Evolutionary conservation across 2,797 vertebrate genomes (phyloP), one percentile per base, ranked within the genome.

Genomic region (Mustela erminea): DNA sequence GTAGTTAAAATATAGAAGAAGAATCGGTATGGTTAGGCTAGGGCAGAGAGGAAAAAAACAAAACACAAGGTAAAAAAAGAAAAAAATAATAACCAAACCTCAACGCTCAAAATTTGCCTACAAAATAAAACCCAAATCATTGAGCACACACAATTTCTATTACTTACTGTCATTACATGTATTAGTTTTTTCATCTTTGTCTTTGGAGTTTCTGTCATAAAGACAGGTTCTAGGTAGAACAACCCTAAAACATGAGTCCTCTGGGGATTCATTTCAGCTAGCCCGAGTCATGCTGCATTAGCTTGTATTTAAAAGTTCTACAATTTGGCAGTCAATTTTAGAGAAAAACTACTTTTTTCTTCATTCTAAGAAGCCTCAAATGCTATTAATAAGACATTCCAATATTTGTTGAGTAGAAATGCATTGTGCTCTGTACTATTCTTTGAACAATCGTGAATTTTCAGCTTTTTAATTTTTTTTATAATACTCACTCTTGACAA

Each of bases 371-470:
- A 32, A 66, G 2, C 43, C 87, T 80, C 80, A 70, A 97, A 72
- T 86, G 21, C 5, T 80, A 95, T 93, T 46, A 77, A 72, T 88
- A 80, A 93, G 17, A 29, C 75, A 1, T 95, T 93, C 96, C 92
- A 75, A 32, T 95, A 66, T 90, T 95, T 95, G 64, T 84, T 85
- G 68, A 88, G 14, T 96, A 62, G 41, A 98, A 93, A 7, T 94
- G 6, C 9, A 95, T 27, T 89, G 86, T 96, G 41, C 96, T 96
- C 88, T 9, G 1, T 27, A 23, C 11, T 96, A 66, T 82, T 98
- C 18, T 97, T 97, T 95, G 81, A 97, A 95, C 2, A 58, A 72
- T 87, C 95, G 56, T 93, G 56, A 70, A 93, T 97, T 97, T 92
- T 98, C 68, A 95, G 10, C 58, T 97, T 92, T 29, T 81, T 38